Conservation (phyloP, 2,113 vertebrate genomes). For the Salvelinus sp. region DNA sequence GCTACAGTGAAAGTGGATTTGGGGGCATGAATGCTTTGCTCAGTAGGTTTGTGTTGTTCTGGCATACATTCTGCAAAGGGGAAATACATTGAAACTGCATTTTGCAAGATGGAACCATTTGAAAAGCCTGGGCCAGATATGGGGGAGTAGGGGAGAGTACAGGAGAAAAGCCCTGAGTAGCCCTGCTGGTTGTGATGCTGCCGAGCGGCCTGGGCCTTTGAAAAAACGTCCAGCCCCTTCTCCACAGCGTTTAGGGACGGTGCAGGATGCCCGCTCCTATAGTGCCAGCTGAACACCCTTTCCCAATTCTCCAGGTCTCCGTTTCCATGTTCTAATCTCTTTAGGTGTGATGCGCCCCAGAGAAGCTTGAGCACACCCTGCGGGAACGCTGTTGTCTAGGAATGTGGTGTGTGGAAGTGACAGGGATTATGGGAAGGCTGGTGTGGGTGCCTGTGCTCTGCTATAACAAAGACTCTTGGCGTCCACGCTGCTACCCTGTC, state of each 20-base stretch:
- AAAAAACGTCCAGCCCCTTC: slow-evolving; percentile 71
- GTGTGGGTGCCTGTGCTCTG: slow-evolving; percentile 75
- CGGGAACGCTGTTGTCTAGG: slow-evolving; percentile 80
- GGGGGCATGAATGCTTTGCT: slow-evolving; percentile 57
- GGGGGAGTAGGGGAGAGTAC: slow-evolving; percentile 45
- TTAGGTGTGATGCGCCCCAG: slow-evolving; percentile 81
- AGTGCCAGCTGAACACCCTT: slow-evolving; percentile 75
- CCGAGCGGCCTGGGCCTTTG: slow-evolving; percentile 55
- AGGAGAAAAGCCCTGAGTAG: slow-evolving; percentile 55
- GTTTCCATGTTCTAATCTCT: slow-evolving; percentile 80
- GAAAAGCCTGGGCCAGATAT: slow-evolving; percentile 60
- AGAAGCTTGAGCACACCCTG: slow-evolving; percentile 74
- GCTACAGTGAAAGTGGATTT: slow-evolving; percentile 60
- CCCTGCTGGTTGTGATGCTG: slow-evolving; percentile 58
- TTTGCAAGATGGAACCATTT: slow-evolving; percentile 59
- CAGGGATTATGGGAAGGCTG: slow-evolving; percentile 77
- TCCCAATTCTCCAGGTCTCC: slow-evolving; percentile 79
- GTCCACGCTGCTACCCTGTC: slow-evolving; percentile 64
- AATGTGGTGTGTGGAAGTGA: slow-evolving; percentile 81
- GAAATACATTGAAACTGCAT: slow-evolving; percentile 48
- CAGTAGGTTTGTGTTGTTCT: slow-evolving; percentile 48
- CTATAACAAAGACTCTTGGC: slow-evolving; percentile 76
- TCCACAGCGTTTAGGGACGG: slow-evolving; percentile 75
- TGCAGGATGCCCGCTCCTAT: slow-evolving; percentile 76
- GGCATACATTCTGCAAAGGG: slow-evolving; percentile 31